Percentiles rank a stretch among this genome's conserved stretches.
Evolutionary conservation across 2,113 vertebrate species (phyloP).

Genomic region (Okapia johnstoni): DNA sequence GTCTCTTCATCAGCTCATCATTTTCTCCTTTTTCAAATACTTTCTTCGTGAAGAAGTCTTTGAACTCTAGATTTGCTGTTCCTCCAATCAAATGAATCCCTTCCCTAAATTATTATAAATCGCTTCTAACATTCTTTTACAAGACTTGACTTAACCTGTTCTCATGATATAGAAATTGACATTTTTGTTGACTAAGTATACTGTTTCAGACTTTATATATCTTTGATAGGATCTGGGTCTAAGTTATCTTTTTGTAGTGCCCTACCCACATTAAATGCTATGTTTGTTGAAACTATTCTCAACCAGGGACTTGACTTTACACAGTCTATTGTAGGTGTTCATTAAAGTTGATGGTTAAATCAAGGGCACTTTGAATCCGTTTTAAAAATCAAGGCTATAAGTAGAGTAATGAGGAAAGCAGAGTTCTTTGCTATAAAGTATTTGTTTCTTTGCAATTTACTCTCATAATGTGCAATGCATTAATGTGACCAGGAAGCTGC

Average conservation of each 20-base stretch:
- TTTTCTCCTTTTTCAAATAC: neutral
- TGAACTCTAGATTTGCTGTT: neutral
- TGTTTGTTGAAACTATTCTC: neutral
- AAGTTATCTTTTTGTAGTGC: neutral
- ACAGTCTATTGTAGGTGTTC: neutral
- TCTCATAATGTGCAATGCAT: neutral
- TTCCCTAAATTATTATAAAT: neutral
- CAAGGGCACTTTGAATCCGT: neutral
- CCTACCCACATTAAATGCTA: neutral
- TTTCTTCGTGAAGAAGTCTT: neutral
- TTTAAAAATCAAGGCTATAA: neutral
- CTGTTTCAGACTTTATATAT: neutral
- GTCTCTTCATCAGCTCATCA: neutral
- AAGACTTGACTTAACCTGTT: neutral
- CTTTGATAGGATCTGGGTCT: neutral
- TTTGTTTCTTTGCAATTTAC: neutral
- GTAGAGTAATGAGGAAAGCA: neutral
- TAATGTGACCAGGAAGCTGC: neutral
- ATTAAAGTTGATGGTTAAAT: neutral
- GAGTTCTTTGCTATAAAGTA: neutral
- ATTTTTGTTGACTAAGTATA: neutral
- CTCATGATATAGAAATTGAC: neutral
- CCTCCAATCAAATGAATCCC: neutral
- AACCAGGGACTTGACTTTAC: neutral
- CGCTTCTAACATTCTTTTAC: neutral